These are phyloP conservation scores for Meandrusa payeni DNA, from an alignment of 2,888 invertebrate genomes.

Conservation along the genomic window DNA sequence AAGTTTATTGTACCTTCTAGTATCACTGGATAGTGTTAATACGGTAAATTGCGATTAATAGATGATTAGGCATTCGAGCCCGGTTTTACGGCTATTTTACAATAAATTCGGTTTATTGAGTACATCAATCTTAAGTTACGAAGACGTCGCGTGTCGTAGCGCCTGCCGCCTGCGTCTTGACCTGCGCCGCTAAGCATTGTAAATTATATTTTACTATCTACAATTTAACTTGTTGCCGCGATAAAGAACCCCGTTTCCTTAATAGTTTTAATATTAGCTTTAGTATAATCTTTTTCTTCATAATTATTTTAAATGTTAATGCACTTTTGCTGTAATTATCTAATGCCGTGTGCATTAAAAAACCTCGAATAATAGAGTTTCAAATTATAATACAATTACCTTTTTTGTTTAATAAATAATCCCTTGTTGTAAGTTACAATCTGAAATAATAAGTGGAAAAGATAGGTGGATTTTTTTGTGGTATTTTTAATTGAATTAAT, in stretches of 20 bases:
- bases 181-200: slow-evolving; percentile 36
- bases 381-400: too few relatives aligned
- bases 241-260: slow-evolving; percentile 23
- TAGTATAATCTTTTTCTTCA: slow-evolving; percentile 3
- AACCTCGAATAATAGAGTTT: too few relatives aligned
- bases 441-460: too few relatives aligned
- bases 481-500: too few relatives aligned
- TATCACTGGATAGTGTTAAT: slow-evolving; percentile 73
- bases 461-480: too few relatives aligned
- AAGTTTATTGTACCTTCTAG: slow-evolving; percentile 63
- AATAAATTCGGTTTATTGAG: slow-evolving; percentile 72
- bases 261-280: slow-evolving; percentile 22
- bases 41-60: slow-evolving; percentile 74
- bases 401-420: too few relatives aligned
- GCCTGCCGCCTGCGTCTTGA: slow-evolving; percentile 35
- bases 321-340: slow-evolving; percentile 1
- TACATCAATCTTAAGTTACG: slow-evolving; percentile 56
- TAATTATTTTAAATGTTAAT: slow-evolving; percentile 7
- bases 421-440: too few relatives aligned
- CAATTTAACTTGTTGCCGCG: slow-evolving; percentile 21
- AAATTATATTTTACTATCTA: slow-evolving; percentile 38
- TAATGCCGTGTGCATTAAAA: too few relatives aligned
- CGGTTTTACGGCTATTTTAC: slow-evolving; percentile 64
- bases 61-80: slow-evolving; percentile 67
- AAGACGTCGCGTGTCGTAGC: slow-evolving; percentile 28